These are phyloP conservation scores for Wiebesia pumilae DNA, from an alignment of 1,140 invertebrate species.

Conservation along the genomic window DNA sequence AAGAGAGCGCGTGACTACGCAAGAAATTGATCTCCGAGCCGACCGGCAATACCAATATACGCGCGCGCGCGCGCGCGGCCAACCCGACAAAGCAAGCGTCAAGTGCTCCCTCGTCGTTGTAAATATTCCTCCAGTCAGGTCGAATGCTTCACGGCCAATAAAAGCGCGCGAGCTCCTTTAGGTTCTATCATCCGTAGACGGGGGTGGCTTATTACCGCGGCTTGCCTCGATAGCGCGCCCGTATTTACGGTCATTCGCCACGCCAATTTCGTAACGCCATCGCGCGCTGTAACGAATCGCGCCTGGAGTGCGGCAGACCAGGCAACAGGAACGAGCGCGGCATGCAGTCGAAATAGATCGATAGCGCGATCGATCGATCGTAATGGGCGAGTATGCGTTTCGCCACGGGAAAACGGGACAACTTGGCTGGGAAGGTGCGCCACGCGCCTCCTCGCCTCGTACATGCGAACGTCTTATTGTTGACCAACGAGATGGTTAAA, in stretches of 20 bases:
- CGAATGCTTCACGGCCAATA: constrained; percentile 36
- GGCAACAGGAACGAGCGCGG: no score
- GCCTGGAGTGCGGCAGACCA: no score
- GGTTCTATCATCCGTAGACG: neutral
- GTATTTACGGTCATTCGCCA: constrained; percentile 30
- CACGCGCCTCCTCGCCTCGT: no score
- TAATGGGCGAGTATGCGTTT: no score
- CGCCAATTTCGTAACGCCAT: constrained; percentile 29
- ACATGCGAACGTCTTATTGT: no score
- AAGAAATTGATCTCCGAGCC: neutral
- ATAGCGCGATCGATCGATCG: neutral
- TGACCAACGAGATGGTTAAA: no score
- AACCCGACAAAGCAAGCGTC: neutral
- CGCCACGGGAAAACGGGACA: no score
- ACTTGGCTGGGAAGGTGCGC: no score
- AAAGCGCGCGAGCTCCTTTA: neutral
- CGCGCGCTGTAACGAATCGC: neutral
- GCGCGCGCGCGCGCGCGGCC: no score
- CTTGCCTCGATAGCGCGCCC: neutral
- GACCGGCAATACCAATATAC: neutral
- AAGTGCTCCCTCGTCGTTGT: neutral
- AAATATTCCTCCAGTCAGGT: constrained; percentile 12
- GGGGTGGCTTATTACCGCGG: constrained; percentile 30
- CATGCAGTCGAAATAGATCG: neutral
- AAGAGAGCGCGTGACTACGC: neutral